Evolutionary conservation across 2,797 vertebrate genomes (phyloP), one percentile per base, ranked within the genome.

Genomic region (Parauchenoglanis punctatus): DNA sequence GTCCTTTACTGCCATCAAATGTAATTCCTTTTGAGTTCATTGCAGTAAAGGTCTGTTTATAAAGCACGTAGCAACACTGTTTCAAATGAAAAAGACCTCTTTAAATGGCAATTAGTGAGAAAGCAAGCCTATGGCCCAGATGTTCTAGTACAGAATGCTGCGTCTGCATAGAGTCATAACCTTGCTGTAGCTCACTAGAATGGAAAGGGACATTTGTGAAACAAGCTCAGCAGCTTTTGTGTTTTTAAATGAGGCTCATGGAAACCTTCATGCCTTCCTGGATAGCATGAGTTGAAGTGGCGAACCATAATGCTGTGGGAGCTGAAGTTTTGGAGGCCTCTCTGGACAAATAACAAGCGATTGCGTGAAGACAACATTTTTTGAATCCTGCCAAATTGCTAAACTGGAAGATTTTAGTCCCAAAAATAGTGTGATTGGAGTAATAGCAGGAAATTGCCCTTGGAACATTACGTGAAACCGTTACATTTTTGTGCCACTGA

Each of bases 371-470:
- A 92, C 90, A 93, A 91, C 92, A 91, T 89, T 92, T 87, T 93
- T 86, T 81, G 59, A 89, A 88, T 90, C 46, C 86, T 88, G 87
- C 89, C 90, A 86, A 91, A 91, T 92, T 93, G 92, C 91, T 59
- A 81, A 87, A 87, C 87, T 78, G 23, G 84, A 85, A 80, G 85
- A 88, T 90, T 88, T 86, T 49, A 65, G 68, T 77, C 85, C 88
- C 88, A 84, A 91, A 94, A 94, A 94, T 93, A 94, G 92, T 91
- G 89, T 68, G 72, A 91, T 91, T 87, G 86, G 88, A 94, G 93
- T 94, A 94, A 95, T 95, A 93, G 91, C 94, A 95, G 94, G 94
- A 95, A 96, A 95, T 95, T 92, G 91, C 90, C 91, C 61, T 88
- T 87, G 92, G 89, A 90, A 89, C 89, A 90, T 88, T 91, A 87